Evolutionary conservation across 2,797 vertebrate species (phyloP).

Genomic region (Crenichthys baileyi): DNA sequence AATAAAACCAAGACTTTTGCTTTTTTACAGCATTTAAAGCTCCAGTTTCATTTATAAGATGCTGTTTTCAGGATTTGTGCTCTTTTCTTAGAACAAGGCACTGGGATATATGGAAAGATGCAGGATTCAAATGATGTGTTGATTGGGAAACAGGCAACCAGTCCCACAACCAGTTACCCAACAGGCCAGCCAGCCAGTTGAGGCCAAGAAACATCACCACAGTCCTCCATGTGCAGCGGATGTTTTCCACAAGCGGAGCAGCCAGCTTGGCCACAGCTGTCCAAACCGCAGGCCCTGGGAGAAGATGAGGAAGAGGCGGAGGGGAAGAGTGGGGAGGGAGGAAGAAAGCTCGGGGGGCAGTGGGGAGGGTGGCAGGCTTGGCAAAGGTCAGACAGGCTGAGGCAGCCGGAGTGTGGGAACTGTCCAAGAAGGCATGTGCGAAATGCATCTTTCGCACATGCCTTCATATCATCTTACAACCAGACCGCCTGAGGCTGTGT

Average conservation of each 20-base stretch:
- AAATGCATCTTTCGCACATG: slow-evolving; percentile 63
- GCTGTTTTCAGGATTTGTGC: slow-evolving; percentile 24
- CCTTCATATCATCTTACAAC: slow-evolving; percentile 80
- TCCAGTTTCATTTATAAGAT: slow-evolving; percentile 17
- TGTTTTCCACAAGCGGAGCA: slow-evolving; percentile 88
- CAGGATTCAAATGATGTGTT: slow-evolving; percentile 72
- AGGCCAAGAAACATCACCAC: slow-evolving; percentile 72
- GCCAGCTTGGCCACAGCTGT: slow-evolving; percentile 90
- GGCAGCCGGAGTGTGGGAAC: slow-evolving; percentile 85
- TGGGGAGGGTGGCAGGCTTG: slow-evolving; percentile 76
- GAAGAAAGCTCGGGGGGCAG: slow-evolving; percentile 66
- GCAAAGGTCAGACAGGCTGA: slow-evolving; percentile 87
- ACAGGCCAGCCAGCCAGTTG: slow-evolving; percentile 50
- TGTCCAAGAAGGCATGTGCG: slow-evolving; percentile 85
- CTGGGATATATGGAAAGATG: slow-evolving; percentile 19
- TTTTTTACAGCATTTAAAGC: not conserved
- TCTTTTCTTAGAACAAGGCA: slow-evolving; percentile 12
- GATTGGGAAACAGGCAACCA: slow-evolving; percentile 68
- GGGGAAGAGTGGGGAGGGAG: slow-evolving; percentile 64
- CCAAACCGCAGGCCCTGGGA: slow-evolving; percentile 84
- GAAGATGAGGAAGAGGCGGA: slow-evolving; percentile 71
- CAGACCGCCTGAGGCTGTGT: slow-evolving; percentile 75
- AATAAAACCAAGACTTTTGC: slow-evolving; percentile 8
- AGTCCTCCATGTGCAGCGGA: slow-evolving; percentile 88
- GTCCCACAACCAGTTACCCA: slow-evolving; percentile 34